Conservation (phyloP, 2,888 invertebrate genomes). For the Orthosia cruda region DNA sequence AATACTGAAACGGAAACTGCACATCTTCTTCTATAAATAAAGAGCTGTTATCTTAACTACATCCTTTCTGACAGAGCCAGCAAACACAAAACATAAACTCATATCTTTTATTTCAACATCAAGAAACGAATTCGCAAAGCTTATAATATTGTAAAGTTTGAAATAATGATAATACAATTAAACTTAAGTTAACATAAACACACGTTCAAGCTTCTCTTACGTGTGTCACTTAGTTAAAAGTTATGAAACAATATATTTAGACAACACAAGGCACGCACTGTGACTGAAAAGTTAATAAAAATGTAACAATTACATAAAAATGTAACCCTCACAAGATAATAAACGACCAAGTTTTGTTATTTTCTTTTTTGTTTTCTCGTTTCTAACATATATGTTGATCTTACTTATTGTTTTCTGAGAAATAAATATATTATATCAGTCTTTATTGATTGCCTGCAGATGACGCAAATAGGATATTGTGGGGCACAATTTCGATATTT, state of each 20-base stretch:
- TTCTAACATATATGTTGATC: constrained; percentile 26
- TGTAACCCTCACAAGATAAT: constrained; percentile 31
- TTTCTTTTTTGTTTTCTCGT: constrained; percentile 29
- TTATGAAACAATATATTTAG: constrained; percentile 41
- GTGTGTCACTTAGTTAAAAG: constrained; percentile 36
- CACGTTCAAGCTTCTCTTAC: constrained; percentile 14
- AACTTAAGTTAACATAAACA: constrained; percentile 16
- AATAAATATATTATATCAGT: constrained; percentile 26
- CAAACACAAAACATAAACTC: neutral
- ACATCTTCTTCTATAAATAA: neutral
- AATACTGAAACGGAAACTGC: neutral
- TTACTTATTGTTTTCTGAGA: constrained; percentile 32
- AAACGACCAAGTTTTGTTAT: constrained; percentile 50
- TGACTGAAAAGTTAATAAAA: constrained; percentile 55
- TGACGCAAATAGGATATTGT: constrained; percentile 3
- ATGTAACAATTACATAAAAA: constrained; percentile 48
- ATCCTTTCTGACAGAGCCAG: neutral
- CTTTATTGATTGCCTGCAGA: neutral
- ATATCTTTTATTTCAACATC: constrained; percentile 3
- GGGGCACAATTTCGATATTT: constrained; percentile 2
- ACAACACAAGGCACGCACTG: constrained; percentile 24
- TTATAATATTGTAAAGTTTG: neutral
- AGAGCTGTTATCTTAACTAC: neutral
- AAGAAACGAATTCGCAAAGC: neutral
- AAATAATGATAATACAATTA: constrained; percentile 4